Evolutionary conservation across 2,888 invertebrate species (phyloP), one percentile per base, ranked within the genome.

Genomic region (Erynnis tages): DNA sequence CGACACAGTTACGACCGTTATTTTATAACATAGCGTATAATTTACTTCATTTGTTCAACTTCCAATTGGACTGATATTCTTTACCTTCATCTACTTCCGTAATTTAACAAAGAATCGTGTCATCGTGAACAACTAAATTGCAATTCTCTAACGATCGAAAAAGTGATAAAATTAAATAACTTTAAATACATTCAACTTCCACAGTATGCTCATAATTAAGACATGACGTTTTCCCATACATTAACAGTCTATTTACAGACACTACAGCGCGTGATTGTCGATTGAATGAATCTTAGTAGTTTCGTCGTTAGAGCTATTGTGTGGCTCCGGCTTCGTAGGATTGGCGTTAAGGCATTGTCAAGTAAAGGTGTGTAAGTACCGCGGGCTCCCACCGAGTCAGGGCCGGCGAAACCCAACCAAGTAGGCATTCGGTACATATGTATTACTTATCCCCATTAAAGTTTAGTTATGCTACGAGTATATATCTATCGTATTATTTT

Each of bases 331-430:
- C 25, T 13, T 6, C 8, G 45, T 16, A 16, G 19, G 30, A 38
- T 43, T 43, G 37, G 48, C 21, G 17, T 17, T 23, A 23, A 16
- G 7, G 16, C 23, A 45, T 45, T 35, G 34, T 35, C 8, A 10
- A 17, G n/a, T 17, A 34, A 16, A 16, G 13, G 11, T 8, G 10
- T 16, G 3, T 4, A 29, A 4, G 40, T 40, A 38, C 30, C 21
- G 11, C 6, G 23, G 23, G 30, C 32, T 41, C 41, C 49, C 41
- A 49, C 38, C 19, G 27, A 32, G 13, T 27, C 57, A 56, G 55
- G 54, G 53, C 54, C n/a, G n/a, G n/a, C n/a, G n/a, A n/a, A n/a
- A n/a, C n/a, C n/a, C n/a, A n/a, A n/a, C n/a, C n/a, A n/a, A n/a
- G n/a, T n/a, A n/a, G n/a, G n/a, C n/a, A n/a, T n/a, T n/a, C n/a